A percentile compares a stretch with the other conserved stretches of the same genome.
Evolutionary conservation across 2,888 invertebrate genomes (phyloP).

Genomic region (Steinernema scapterisci): DNA sequence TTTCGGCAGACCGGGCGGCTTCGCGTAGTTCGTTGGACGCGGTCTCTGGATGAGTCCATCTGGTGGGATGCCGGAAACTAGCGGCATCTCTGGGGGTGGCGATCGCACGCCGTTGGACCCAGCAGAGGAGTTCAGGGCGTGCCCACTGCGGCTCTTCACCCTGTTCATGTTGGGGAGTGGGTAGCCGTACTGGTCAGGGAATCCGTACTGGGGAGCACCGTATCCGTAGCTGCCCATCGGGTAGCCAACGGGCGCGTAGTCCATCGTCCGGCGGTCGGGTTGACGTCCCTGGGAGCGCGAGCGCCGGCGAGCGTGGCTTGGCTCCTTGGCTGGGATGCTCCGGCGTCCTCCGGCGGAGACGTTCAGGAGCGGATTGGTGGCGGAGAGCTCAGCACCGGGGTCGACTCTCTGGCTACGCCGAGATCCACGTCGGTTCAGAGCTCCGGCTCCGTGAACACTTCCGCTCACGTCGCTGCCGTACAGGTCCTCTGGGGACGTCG

Average conservation of each 20-base stretch:
- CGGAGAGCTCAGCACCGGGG: background rate
- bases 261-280: background rate
- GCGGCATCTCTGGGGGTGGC: background rate
- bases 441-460: background rate
- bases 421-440: background rate
- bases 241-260: background rate
- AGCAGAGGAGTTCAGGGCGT: slow-evolving; percentile 9
- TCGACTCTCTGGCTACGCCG: background rate
- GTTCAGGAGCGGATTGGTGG: slow-evolving; percentile 1
- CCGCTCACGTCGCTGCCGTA: background rate
- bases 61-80: background rate
- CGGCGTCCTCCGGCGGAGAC: background rate
- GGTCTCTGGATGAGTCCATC: background rate
- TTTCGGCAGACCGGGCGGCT: no score
- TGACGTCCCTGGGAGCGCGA: slow-evolving; percentile 7
- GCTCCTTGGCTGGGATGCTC: background rate
- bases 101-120: background rate
- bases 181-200: background rate
- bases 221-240: no score
- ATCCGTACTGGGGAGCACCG: no score
- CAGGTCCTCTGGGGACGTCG: slow-evolving; percentile 13
- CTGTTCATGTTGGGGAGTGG: background rate
- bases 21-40: background rate
- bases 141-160: background rate
- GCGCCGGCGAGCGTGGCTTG: background rate